Percentiles rank a stretch among this genome's conserved stretches.
Conservation (phyloP, 2,888 invertebrate genomes). For the Dasysyrphus tricinctus region DNA sequence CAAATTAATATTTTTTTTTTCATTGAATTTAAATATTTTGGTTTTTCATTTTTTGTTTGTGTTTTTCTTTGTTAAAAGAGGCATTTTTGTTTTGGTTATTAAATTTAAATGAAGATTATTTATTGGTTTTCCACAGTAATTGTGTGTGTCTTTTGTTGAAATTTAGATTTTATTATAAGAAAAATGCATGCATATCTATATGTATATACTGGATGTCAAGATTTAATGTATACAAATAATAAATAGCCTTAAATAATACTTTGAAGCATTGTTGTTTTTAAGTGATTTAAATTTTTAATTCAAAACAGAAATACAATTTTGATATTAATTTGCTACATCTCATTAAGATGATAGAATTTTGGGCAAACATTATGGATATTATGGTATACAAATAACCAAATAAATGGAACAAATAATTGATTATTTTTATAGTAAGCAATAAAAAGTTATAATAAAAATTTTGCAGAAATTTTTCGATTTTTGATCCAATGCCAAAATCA, state of each 20-base stretch:
- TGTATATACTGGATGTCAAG: background rate
- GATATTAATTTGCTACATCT: background rate
- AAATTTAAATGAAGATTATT: constrained; percentile 4
- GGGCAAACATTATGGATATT: too few relatives aligned
- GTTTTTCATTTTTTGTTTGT: background rate
- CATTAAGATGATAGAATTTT: background rate
- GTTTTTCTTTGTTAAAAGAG: background rate
- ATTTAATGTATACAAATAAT: background rate
- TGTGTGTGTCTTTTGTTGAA: constrained; percentile 2
- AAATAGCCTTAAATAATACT: background rate
- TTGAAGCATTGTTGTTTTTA: background rate
- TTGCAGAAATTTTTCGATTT: background rate
- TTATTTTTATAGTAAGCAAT: background rate
- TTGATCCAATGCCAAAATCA: background rate
- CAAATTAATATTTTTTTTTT: background rate
- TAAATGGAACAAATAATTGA: background rate
- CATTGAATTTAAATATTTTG: background rate
- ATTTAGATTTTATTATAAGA: background rate
- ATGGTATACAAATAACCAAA: too few relatives aligned
- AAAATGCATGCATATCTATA: background rate
- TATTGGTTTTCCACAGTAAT: background rate
- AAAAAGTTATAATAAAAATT: background rate
- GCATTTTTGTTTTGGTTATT: constrained; percentile 23
- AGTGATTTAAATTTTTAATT: background rate
- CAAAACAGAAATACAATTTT: background rate